Conservation (phyloP, 2,113 vertebrate species). For the Paradoxurus hermaphroditus region DNA sequence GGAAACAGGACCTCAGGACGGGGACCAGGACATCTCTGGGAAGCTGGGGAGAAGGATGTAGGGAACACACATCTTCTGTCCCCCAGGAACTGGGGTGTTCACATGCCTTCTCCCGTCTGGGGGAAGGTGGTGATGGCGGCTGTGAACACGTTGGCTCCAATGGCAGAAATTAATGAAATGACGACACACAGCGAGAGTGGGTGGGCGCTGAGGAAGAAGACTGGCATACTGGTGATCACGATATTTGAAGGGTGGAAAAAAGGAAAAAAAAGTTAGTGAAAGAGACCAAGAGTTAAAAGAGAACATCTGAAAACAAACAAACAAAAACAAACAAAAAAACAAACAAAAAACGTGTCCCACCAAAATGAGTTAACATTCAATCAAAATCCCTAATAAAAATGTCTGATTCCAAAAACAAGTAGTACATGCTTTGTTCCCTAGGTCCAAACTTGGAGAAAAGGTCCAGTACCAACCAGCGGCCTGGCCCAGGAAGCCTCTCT, state of each 20-base stretch:
- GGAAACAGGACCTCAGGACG: background rate
- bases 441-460: background rate
- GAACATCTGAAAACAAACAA: too few relatives aligned
- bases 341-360: background rate
- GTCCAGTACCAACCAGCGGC: background rate
- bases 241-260: background rate
- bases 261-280: background rate
- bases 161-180: rapidly evolving
- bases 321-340: too few relatives aligned
- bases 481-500: background rate
- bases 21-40: rapidly evolving
- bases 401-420: background rate
- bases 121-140: background rate
- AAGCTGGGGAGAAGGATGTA: rapidly evolving
- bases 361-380: background rate
- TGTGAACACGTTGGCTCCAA: background rate
- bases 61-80: too few relatives aligned
- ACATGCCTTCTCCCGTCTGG: background rate
- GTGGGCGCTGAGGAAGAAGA: background rate
- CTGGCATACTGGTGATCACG: background rate
- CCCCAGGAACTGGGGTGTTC: background rate
- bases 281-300: background rate
- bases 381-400: background rate
- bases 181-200: background rate
- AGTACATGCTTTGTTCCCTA: background rate